Conservation (phyloP, 2,113 vertebrate species). For the Pithys albifrons region DNA sequence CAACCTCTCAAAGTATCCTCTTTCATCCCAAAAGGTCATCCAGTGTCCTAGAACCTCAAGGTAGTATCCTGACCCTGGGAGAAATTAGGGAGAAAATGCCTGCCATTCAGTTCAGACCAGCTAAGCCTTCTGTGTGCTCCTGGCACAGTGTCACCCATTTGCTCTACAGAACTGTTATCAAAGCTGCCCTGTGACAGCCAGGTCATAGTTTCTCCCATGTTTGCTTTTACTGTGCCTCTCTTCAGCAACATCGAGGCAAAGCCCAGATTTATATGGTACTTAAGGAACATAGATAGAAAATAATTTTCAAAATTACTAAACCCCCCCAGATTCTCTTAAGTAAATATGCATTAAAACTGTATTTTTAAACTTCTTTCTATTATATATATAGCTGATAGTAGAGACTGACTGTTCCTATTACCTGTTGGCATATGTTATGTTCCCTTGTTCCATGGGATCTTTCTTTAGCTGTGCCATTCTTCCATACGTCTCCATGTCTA, state of each 20-base stretch:
- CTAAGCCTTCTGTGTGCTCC: neutral
- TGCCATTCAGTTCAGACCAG: neutral
- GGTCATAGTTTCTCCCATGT: neutral
- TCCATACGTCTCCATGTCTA: neutral
- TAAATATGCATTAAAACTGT: neutral
- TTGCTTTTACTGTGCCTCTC: neutral
- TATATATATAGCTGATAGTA: neutral
- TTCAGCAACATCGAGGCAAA: neutral
- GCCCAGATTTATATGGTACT: neutral
- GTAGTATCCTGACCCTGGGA: neutral
- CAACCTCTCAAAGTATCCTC: neutral
- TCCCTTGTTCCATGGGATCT: neutral
- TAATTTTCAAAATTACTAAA: neutral
- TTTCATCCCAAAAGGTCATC: neutral
- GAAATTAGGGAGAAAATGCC: neutral
- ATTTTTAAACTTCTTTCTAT: neutral
- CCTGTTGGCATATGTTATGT: rapidly evolving
- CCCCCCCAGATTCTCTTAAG: neutral
- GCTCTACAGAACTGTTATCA: neutral
- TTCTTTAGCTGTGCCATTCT: neutral
- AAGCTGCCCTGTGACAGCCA: neutral
- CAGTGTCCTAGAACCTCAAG: neutral
- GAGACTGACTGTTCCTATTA: neutral
- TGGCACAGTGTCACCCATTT: neutral
- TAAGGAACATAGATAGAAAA: neutral